Evolutionary conservation across 1,140 invertebrate species (phyloP).

Genomic region (Cotesia vestalis): DNA sequence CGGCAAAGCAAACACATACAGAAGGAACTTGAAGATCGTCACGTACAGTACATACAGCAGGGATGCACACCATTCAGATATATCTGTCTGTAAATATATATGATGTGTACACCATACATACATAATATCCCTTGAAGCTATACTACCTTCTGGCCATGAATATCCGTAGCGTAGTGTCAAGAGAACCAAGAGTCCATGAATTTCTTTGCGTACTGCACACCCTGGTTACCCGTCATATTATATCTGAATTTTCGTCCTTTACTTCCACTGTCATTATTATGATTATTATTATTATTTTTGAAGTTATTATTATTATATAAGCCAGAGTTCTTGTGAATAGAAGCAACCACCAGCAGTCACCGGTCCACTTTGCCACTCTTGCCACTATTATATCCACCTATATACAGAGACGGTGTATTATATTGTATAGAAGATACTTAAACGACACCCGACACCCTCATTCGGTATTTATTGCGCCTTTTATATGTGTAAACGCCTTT

Average conservation of each 20-base stretch:
- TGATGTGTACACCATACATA: constrained; percentile 13
- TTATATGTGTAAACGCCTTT: too few species aligned
- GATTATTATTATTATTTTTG: too few species aligned
- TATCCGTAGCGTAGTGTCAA: too few species aligned
- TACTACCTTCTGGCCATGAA: not conserved
- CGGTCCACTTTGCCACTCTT: too few species aligned
- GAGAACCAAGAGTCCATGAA: constrained; percentile 1
- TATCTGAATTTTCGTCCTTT: not conserved
- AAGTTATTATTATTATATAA: too few species aligned
- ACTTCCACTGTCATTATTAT: too few species aligned
- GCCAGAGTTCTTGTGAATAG: not conserved
- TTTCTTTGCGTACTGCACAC: constrained; percentile 23
- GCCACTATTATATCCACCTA: too few species aligned
- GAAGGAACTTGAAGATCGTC: not conserved
- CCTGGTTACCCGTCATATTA: constrained; percentile 4
- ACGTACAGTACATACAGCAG: constrained; percentile 3
- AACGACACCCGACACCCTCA: too few species aligned
- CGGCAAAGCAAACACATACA: constrained; percentile 1
- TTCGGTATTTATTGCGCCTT: too few species aligned
- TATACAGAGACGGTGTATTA: too few species aligned
- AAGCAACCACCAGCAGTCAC: too few species aligned
- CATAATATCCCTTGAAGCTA: not conserved
- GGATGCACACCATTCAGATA: not conserved
- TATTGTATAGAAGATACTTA: too few species aligned
- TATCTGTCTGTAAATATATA: not conserved